phyloP scores from a whole-genome alignment of 2,797 vertebrate genomes.

The Melanogrammus aeglefinus region DNA sequence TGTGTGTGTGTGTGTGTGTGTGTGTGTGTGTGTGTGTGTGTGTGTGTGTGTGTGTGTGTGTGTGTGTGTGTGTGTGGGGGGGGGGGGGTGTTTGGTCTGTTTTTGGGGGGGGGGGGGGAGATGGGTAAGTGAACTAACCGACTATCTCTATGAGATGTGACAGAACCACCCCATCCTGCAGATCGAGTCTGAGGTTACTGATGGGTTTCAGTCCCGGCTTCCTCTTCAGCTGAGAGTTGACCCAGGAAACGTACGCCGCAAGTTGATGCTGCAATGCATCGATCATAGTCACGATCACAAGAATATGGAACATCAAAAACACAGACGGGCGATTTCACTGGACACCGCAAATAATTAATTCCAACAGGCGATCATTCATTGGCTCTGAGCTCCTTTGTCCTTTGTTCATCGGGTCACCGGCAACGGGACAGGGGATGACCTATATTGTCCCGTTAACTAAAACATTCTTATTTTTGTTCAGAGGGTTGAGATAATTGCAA shows the following conservation, averaged over 20 bases:
- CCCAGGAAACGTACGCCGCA: slow-evolving; percentile 93
- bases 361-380: slow-evolving; percentile 19
- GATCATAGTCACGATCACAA: background rate
- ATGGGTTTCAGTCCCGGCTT: slow-evolving; percentile 80
- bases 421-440: background rate
- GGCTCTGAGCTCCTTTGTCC: slow-evolving; percentile 23
- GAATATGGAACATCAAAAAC: slow-evolving; percentile 22
- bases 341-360: background rate
- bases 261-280: slow-evolving; percentile 85
- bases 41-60: background rate
- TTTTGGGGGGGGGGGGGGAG: background rate
- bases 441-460: slow-evolving; percentile 25
- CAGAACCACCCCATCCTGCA: slow-evolving; percentile 89
- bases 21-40: no score
- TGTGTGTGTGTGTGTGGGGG: background rate
- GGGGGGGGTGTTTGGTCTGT: background rate
- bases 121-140: slow-evolving; percentile 73
- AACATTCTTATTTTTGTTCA: slow-evolving; percentile 11
- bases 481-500: background rate
- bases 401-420: slow-evolving; percentile 49
- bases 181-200: slow-evolving; percentile 86
- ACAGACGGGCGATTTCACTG: slow-evolving; percentile 5
- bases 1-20: background rate
- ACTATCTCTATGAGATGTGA: slow-evolving; percentile 91
- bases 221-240: slow-evolving; percentile 95